phyloP scores from a whole-genome alignment of 2,888 invertebrate genomes.

The Diaprepes abbreviatus region DNA sequence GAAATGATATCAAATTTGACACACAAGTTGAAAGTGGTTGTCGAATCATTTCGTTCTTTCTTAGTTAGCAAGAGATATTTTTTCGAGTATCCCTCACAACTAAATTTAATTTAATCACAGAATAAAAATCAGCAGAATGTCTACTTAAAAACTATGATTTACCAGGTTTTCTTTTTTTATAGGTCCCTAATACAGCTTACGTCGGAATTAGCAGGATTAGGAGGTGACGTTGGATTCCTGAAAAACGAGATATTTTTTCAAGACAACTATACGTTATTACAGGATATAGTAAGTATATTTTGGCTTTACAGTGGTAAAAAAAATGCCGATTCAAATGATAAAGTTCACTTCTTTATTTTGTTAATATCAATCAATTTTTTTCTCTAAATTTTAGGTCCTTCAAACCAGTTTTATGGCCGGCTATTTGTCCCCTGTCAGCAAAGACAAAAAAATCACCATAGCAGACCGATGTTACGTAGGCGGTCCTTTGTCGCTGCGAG shows the following conservation, averaged over 20 bases:
- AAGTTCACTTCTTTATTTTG: too few relatives aligned
- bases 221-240: slow-evolving; percentile 92
- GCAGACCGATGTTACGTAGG: slow-evolving; percentile 89
- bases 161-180: background rate
- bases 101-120: too few relatives aligned
- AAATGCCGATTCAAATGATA: too few relatives aligned
- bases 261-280: slow-evolving; percentile 70
- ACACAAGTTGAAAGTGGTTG: too few relatives aligned
- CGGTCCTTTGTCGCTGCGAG: slow-evolving; percentile 89
- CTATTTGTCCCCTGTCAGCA: slow-evolving; percentile 74
- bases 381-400: slow-evolving; percentile 72
- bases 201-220: slow-evolving; percentile 89
- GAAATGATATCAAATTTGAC: too few relatives aligned
- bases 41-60: too few relatives aligned
- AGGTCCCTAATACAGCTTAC: slow-evolving; percentile 76
- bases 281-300: slow-evolving; percentile 70
- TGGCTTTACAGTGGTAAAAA: too few relatives aligned
- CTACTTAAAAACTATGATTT: too few relatives aligned
- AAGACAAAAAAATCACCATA: slow-evolving; percentile 73
- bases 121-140: too few relatives aligned
- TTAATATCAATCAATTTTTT: background rate
- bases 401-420: slow-evolving; percentile 81
- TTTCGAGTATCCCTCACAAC: too few relatives aligned
- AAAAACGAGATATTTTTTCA: slow-evolving; percentile 85
- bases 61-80: too few relatives aligned